Percentiles rank a stretch among this genome's conserved stretches.
Evolutionary conservation across 2,888 invertebrate species (phyloP).

Genomic region (Meteorus cinctellus): DNA sequence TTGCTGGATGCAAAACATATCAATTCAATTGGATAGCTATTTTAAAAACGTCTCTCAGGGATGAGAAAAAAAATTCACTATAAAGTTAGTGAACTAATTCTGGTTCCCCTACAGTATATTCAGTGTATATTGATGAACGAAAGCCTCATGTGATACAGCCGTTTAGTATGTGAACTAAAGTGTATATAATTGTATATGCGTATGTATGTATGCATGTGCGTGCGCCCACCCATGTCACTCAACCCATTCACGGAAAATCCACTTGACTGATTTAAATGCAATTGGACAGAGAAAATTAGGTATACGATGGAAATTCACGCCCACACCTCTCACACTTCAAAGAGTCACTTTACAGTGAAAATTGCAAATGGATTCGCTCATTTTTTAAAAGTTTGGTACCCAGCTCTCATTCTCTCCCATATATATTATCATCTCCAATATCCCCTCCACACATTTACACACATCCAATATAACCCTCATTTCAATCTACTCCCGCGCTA

Average conservation of each 20-base stretch:
- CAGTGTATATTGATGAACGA: not conserved
- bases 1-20: too few species aligned
- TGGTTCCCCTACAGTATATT: too few species aligned
- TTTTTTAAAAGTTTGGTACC: slow-evolving; percentile 51
- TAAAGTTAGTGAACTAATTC: not conserved
- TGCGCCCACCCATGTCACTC: not conserved
- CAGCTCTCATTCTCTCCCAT: slow-evolving; percentile 33
- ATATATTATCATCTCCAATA: slow-evolving; percentile 7
- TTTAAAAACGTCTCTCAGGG: too few species aligned
- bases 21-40: too few species aligned
- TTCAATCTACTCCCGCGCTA: slow-evolving; percentile 38
- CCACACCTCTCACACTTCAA: slow-evolving; percentile 49
- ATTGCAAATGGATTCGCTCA: slow-evolving; percentile 51
- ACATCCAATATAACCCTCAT: not conserved
- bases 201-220: not conserved
- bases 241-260: slow-evolving; percentile 39
- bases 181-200: not conserved
- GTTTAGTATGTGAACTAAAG: slow-evolving; percentile 13
- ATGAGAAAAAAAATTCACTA: too few species aligned
- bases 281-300: slow-evolving; percentile 52
- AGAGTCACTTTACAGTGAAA: slow-evolving; percentile 53
- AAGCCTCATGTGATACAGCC: slow-evolving; percentile 4
- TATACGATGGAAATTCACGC: slow-evolving; percentile 52
- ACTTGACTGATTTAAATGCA: slow-evolving; percentile 51
- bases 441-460: not conserved